Evolutionary conservation across 2,888 invertebrate genomes (phyloP), one percentile per base, ranked within the genome.

Genomic region (Slavum lentiscoides): DNA sequence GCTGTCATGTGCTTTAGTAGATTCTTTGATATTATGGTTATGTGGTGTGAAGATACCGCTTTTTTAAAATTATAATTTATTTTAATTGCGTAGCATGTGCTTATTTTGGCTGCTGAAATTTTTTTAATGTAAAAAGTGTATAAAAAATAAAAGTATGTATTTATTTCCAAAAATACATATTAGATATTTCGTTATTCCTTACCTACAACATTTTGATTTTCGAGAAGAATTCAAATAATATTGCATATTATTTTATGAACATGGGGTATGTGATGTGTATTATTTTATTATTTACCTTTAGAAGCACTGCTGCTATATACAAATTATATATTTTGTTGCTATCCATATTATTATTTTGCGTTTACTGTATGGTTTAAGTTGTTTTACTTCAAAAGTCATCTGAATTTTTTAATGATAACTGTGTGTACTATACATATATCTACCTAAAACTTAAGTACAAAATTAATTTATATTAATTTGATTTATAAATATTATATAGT

Each of bases 31-130:
- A 66, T n/a, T 55, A 30, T 30, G 30, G 15, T 67, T 68, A 8
- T 43, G 43, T 80, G 80, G 80, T 70, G 80, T 66, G 64, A 80
- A 80, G 62, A 80, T 80, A 80, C 70, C 69, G 80, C 80, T 80
- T 80, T n/a, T 64, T 30, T 30, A 30, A 64, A 58, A 58, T 64
- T n/a, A 19, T 58, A 58, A 15, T 75, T 43, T 49, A 53, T 53
- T 77, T 70, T 21, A 72, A 58, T 43, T 80, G 80, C 80, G 80
- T 80, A 80, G 80, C 80, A 80, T 80, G 80, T 80, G 80, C 80
- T 80, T 80, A 80, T 80, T 72, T 80, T 72, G 80, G 80, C 80
- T 80, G 80, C 70, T 80, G 58, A 72, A 55, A 62, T 64, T 80
- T 64, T 80, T 30, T 37, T 43, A 17, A 39, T 77, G 49, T 37